phyloP scores from a whole-genome alignment of 1,140 invertebrate species.

The Drosophila setifemur region DNA sequence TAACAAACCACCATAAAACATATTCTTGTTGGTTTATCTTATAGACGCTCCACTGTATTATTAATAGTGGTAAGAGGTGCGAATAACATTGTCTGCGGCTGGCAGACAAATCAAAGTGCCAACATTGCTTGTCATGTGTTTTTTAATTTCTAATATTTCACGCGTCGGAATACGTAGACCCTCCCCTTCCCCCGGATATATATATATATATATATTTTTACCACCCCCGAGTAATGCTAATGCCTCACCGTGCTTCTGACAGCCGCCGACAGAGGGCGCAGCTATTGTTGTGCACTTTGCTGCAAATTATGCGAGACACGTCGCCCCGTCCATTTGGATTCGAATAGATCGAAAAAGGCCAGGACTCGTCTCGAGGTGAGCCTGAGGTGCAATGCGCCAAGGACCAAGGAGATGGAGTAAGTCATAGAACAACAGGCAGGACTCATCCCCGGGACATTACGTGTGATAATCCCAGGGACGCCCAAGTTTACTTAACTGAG shows the following conservation, averaged over 20 bases:
- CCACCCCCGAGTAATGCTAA: constrained; percentile 6
- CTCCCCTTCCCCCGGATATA: neutral
- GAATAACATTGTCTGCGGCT: constrained; percentile 45
- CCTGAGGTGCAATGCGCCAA: constrained; percentile 55
- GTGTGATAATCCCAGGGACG: constrained; percentile 62
- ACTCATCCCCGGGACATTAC: constrained; percentile 31
- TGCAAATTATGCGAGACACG: constrained; percentile 77
- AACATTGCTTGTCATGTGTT: constrained; percentile 68
- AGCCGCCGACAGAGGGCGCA: constrained; percentile 27
- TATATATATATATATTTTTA: too few relatives aligned
- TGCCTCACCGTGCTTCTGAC: constrained; percentile 40
- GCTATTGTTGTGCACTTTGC: constrained; percentile 76
- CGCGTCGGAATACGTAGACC: constrained; percentile 33
- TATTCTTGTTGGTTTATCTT: too few relatives aligned
- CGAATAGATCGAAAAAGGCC: constrained; percentile 17
- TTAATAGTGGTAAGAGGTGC: constrained; percentile 45
- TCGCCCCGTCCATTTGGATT: constrained; percentile 13
- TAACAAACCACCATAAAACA: too few relatives aligned
- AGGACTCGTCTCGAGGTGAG: constrained; percentile 53
- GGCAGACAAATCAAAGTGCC: constrained; percentile 77
- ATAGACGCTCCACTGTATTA: too few relatives aligned
- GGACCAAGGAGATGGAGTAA: neutral
- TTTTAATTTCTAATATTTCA: constrained; percentile 81
- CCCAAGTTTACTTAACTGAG: constrained; percentile 60
- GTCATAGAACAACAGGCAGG: constrained; percentile 4